These are phyloP conservation scores for Drosophila ezoana DNA, from an alignment of 2,888 invertebrate species.

Conservation along the genomic window DNA sequence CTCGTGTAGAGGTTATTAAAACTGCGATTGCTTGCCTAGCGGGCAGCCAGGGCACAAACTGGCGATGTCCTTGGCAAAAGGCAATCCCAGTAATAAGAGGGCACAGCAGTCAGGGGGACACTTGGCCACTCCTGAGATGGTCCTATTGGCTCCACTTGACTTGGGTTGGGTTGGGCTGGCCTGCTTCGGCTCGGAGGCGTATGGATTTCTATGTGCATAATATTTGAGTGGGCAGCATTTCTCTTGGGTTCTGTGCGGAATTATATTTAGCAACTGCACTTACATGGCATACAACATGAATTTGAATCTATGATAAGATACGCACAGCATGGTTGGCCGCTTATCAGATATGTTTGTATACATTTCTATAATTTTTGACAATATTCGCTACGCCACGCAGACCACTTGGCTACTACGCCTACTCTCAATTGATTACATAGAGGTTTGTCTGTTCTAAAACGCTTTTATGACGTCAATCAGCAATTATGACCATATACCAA, in stretches of 20 bases:
- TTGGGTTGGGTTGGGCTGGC: background rate
- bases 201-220: constrained; percentile 20
- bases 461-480: constrained; percentile 61
- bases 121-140: constrained; percentile 34
- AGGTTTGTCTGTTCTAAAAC: constrained; percentile 7
- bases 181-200: background rate
- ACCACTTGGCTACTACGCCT: constrained; percentile 13
- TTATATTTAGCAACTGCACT: constrained; percentile 22
- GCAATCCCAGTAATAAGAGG: constrained; percentile 40
- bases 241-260: constrained; percentile 1
- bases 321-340: constrained; percentile 7
- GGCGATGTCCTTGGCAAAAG: constrained; percentile 32
- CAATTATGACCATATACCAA: constrained; percentile 1
- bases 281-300: background rate
- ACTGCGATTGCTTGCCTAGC: constrained; percentile 45
- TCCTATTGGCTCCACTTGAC: constrained; percentile 24
- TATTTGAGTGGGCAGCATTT: constrained; percentile 26
- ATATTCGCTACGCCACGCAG: constrained; percentile 56
- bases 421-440: constrained; percentile 5
- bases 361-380: constrained; percentile 29
- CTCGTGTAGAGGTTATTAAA: constrained; percentile 48
- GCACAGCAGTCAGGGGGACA: background rate
- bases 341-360: constrained; percentile 46
- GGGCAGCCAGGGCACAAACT: constrained; percentile 35
- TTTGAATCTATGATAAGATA: constrained; percentile 61